Conservation (phyloP, 1,140 invertebrate genomes). For the Drosophila simulans region DNA sequence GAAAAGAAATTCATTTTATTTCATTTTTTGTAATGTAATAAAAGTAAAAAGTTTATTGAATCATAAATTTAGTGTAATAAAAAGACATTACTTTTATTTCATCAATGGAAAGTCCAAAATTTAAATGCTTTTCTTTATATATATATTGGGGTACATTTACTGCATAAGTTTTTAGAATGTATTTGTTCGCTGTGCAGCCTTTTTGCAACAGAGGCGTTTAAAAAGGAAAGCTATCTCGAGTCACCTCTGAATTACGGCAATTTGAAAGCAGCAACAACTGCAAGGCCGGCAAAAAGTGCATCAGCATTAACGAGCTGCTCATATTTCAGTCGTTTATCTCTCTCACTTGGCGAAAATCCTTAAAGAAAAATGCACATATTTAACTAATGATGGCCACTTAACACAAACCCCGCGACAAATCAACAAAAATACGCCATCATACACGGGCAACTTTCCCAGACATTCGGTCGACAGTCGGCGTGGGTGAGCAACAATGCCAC, state of each 20-base stretch:
- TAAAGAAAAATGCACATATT: conserved; percentile 83
- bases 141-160: too few species aligned
- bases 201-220: not conserved
- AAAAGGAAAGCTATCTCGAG: conserved; percentile 61
- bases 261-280: conserved; percentile 46
- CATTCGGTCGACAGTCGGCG: conserved; percentile 41
- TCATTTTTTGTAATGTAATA: too few species aligned
- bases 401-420: conserved; percentile 79
- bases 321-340: conserved; percentile 61
- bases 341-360: conserved; percentile 61
- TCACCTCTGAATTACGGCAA: conserved; percentile 74
- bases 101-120: too few species aligned
- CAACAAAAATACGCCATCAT: conserved; percentile 49
- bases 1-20: too few species aligned
- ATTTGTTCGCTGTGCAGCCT: conserved; percentile 5
- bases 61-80: too few species aligned
- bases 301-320: conserved; percentile 58
- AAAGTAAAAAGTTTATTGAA: too few species aligned
- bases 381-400: conserved; percentile 83
- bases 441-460: conserved; percentile 69
- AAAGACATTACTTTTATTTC: too few species aligned
- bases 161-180: not conserved
- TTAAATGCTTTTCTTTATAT: too few species aligned
- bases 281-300: conserved; percentile 35
- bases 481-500: conserved; percentile 44